Evolutionary conservation across 1,140 invertebrate species (phyloP).

Genomic region (Pogonomyrmex barbatus): DNA sequence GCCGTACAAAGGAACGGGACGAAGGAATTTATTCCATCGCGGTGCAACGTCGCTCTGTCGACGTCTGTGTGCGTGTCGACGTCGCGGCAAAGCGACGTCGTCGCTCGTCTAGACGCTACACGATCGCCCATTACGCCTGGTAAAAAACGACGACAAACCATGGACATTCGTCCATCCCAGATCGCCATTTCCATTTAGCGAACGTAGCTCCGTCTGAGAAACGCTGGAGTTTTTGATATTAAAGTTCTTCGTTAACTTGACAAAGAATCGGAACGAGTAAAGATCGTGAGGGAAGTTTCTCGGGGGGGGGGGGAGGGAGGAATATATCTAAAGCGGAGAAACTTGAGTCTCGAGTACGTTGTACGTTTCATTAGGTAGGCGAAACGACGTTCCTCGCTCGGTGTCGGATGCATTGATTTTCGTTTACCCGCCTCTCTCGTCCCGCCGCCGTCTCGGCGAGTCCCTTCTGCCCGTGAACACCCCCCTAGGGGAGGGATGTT

Average conservation of each 20-base stretch:
- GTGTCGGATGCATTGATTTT: slow-evolving; percentile 82
- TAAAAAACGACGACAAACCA: background rate
- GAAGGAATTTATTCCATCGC: slow-evolving; percentile 5
- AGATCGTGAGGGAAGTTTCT: slow-evolving; percentile 11
- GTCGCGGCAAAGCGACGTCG: background rate
- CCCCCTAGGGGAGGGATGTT: slow-evolving; percentile 80
- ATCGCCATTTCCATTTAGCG: background rate
- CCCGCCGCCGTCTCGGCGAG: slow-evolving; percentile 22
- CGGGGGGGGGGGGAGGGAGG: background rate
- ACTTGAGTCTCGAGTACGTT: slow-evolving; percentile 57
- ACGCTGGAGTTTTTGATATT: background rate
- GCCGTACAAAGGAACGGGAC: background rate
- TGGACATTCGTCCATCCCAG: background rate
- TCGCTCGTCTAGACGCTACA: background rate
- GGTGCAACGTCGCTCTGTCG: background rate
- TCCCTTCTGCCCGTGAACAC: slow-evolving; percentile 57
- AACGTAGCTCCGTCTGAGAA: background rate
- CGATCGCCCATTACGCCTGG: background rate
- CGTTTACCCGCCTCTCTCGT: slow-evolving; percentile 79
- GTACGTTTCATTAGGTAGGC: slow-evolving; percentile 73
- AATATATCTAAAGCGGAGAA: slow-evolving; percentile 47
- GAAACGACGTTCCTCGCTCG: slow-evolving; percentile 70
- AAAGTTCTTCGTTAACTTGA: background rate
- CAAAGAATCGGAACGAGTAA: background rate
- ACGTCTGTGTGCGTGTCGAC: background rate